Percentiles rank a stretch among this genome's conserved stretches.
phyloP scores from a whole-genome alignment of 2,888 invertebrate genomes.

The Pachycephus smyrnensis region DNA sequence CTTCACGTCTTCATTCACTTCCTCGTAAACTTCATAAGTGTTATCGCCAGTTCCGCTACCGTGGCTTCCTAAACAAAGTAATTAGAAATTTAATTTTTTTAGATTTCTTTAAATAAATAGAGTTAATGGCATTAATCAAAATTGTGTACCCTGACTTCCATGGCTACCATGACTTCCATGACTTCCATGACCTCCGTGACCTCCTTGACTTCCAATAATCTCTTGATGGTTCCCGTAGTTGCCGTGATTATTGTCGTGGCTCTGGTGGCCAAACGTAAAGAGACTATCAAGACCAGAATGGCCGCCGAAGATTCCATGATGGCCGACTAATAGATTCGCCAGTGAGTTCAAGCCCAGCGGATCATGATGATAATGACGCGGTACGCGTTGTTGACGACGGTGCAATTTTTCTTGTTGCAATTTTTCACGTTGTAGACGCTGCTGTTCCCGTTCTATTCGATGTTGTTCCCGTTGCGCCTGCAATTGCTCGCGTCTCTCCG shows the following conservation, averaged over 20 bases:
- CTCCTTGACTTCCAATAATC: slow-evolving; percentile 16
- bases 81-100: neutral
- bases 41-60: slow-evolving; percentile 23
- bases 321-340: slow-evolving; percentile 37
- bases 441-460: slow-evolving; percentile 17
- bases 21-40: slow-evolving; percentile 51
- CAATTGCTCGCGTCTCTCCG: slow-evolving; percentile 36
- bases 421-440: slow-evolving; percentile 16
- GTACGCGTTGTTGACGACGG: slow-evolving; percentile 25
- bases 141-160: slow-evolving; percentile 13
- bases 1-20: slow-evolving; percentile 41
- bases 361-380: slow-evolving; percentile 34
- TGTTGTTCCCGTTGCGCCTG: slow-evolving; percentile 21
- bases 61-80: neutral
- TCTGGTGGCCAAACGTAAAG: slow-evolving; percentile 8
- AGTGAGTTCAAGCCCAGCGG: slow-evolving; percentile 45
- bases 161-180: slow-evolving; percentile 25
- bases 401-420: slow-evolving; percentile 21
- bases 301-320: slow-evolving; percentile 25
- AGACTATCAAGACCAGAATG: slow-evolving; percentile 11
- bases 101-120: neutral
- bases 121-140: neutral
- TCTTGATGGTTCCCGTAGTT: slow-evolving; percentile 21
- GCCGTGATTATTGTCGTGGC: slow-evolving; percentile 7
- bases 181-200: slow-evolving; percentile 25